These are phyloP conservation scores for Rhodinocichla rosea DNA, from an alignment of 2,113 vertebrate genomes.

Conservation along the genomic window DNA sequence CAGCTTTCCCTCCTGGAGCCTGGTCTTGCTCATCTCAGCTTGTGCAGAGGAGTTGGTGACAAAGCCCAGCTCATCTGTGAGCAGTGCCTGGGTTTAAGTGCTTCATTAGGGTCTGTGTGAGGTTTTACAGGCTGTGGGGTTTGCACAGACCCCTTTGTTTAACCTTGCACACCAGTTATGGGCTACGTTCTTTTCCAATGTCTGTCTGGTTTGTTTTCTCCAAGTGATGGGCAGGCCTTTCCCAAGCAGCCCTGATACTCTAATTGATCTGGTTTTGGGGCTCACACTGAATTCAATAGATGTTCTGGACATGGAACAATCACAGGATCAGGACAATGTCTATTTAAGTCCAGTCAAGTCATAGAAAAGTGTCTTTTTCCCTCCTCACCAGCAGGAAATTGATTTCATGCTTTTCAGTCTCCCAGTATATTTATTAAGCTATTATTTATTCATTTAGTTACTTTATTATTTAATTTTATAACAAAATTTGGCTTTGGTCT, in stretches of 20 bases:
- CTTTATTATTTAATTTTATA: neutral
- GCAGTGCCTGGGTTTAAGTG: neutral
- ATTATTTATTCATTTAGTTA: slow-evolving; percentile 16
- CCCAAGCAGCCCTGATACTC: slow-evolving; percentile 41
- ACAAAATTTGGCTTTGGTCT: neutral
- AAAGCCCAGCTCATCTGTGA: neutral
- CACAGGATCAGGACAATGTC: slow-evolving; percentile 20
- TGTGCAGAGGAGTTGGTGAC: neutral
- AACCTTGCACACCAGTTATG: neutral
- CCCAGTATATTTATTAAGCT: neutral
- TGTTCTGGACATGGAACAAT: neutral
- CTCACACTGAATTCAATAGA: slow-evolving; percentile 3
- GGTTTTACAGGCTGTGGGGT: neutral
- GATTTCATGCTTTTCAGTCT: slow-evolving; percentile 49
- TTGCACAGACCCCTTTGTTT: slow-evolving; percentile 4
- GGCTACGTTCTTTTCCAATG: neutral
- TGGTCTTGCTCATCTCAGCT: neutral
- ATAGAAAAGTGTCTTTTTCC: neutral
- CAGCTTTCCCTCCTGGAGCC: neutral
- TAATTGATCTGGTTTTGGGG: slow-evolving; percentile 48
- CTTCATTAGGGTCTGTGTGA: neutral
- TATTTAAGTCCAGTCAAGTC: slow-evolving; percentile 10
- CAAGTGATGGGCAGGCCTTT: slow-evolving; percentile 23
- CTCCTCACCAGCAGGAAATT: slow-evolving; percentile 14
- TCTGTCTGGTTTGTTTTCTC: slow-evolving; percentile 19